These are phyloP conservation scores for Herpetotheres cachinnans DNA, from an alignment of 2,113 vertebrate genomes.

Conservation along the genomic window DNA sequence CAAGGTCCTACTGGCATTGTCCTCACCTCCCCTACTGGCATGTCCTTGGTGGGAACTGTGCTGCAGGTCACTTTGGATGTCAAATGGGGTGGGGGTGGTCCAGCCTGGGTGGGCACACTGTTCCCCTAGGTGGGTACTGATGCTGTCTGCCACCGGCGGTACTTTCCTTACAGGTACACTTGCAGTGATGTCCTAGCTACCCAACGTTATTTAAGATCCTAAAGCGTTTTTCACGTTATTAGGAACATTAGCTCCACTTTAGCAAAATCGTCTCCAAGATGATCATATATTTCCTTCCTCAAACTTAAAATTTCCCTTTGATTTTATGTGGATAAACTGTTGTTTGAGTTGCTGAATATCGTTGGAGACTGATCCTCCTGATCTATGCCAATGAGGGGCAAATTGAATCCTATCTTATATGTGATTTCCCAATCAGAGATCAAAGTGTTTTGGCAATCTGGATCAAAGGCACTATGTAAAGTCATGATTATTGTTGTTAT, in stretches of 20 bases:
- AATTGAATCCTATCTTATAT: not conserved
- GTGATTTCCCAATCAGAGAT: not conserved
- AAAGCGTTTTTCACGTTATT: not conserved
- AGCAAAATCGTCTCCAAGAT: not conserved
- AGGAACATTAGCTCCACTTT: not conserved
- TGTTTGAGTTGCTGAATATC: not conserved
- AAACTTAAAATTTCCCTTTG: not conserved
- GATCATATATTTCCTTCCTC: not conserved
- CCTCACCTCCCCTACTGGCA: not conserved
- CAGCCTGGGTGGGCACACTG: not conserved
- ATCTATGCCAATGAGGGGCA: not conserved
- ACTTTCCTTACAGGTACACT: not conserved
- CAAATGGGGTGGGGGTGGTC: not conserved
- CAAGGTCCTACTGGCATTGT: not conserved
- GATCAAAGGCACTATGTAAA: slow-evolving; percentile 23
- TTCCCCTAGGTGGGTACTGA: not conserved
- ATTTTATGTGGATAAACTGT: not conserved
- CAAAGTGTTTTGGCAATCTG: not conserved
- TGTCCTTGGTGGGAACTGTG: not conserved
- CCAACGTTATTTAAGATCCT: not conserved
- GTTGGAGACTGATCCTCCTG: not conserved
- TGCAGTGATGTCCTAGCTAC: not conserved
- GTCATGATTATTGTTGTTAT: not conserved
- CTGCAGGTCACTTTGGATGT: not conserved
- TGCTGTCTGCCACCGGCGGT: not conserved